Percentiles rank a stretch among this genome's conserved stretches.
These are phyloP conservation scores for Cebidichthys violaceus DNA, from an alignment of 2,113 vertebrate genomes.

Conservation along the genomic window DNA sequence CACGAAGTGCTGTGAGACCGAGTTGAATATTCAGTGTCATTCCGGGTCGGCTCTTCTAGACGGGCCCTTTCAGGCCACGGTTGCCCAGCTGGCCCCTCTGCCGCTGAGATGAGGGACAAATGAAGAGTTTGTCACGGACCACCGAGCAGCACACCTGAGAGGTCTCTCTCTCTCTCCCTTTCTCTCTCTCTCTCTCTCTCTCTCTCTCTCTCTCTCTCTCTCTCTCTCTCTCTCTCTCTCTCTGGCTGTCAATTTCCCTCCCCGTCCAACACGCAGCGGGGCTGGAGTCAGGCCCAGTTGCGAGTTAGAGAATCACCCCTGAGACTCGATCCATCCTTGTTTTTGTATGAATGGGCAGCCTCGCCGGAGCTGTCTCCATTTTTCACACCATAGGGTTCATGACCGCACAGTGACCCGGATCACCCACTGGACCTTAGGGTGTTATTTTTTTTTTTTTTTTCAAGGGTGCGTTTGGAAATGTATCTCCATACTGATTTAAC, in stretches of 20 bases:
- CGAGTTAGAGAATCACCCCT: constrained; percentile 56
- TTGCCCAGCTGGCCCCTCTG: constrained; percentile 20
- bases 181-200: background rate
- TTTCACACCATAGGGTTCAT: constrained; percentile 48
- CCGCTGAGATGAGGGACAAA: constrained; percentile 53
- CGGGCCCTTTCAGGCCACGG: background rate
- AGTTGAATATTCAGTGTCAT: background rate
- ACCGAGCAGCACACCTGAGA: constrained; percentile 53
- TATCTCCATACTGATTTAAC: background rate
- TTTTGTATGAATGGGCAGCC: constrained; percentile 39
- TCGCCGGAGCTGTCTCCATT: constrained; percentile 49
- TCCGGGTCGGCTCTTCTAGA: background rate
- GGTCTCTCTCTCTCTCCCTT: constrained; percentile 18
- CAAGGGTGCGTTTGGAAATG: background rate
- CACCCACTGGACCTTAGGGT: constrained; percentile 3
- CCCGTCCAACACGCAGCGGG: constrained; percentile 4
- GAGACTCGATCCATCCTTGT: constrained; percentile 55
- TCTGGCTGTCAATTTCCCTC: background rate
- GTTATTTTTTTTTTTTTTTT: too few relatives aligned
- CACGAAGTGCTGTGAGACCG: too few relatives aligned
- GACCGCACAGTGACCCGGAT: background rate
- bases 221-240: constrained; percentile 8
- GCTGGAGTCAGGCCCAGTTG: constrained; percentile 22
- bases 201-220: constrained; percentile 9
- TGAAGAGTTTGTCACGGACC: constrained; percentile 57